These are phyloP conservation scores for Geotrupes spiniger DNA, from an alignment of 2,888 invertebrate species.

Conservation along the genomic window DNA sequence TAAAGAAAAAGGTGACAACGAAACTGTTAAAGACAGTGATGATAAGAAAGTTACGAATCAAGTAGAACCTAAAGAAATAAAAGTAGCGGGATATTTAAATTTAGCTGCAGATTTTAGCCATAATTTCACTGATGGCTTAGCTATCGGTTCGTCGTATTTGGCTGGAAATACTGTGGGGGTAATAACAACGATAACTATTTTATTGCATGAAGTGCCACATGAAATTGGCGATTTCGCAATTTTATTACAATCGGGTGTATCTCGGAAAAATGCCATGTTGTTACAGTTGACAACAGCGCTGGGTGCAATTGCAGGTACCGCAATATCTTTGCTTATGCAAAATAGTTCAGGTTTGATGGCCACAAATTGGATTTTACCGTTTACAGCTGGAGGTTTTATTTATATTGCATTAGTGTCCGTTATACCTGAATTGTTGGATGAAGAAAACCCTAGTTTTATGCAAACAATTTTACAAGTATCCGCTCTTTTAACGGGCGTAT, in stretches of 20 bases:
- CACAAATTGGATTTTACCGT: constrained; percentile 89
- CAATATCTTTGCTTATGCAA: constrained; percentile 80
- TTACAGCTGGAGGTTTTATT: constrained; percentile 99
- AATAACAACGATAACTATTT: constrained; percentile 91
- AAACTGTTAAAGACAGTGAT: constrained; percentile 48
- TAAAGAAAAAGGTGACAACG: constrained; percentile 46
- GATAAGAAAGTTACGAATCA: constrained; percentile 34
- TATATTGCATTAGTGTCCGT: constrained; percentile 99
- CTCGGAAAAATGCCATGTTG: constrained; percentile 89
- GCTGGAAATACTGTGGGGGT: constrained; percentile 85
- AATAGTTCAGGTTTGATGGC: constrained; percentile 64
- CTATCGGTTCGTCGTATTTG: constrained; percentile 96
- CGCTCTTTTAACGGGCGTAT: constrained; percentile 85
- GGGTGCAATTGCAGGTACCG: constrained; percentile 91
- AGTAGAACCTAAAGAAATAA: constrained; percentile 57
- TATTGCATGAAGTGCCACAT: constrained; percentile 98
- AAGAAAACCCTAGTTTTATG: constrained; percentile 69
- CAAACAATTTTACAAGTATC: constrained; percentile 90
- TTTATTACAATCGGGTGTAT: constrained; percentile 94
- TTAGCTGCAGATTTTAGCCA: constrained; percentile 97
- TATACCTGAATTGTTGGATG: constrained; percentile 93
- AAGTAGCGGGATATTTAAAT: constrained; percentile 92
- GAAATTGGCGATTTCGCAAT: constrained; percentile 99
- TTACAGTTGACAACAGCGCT: constrained; percentile 92
- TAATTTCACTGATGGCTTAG: constrained; percentile 98